Percentiles rank a stretch among this genome's conserved stretches.
Conservation (phyloP, 2,797 vertebrate genomes). For the Perodicticus potto region DNA sequence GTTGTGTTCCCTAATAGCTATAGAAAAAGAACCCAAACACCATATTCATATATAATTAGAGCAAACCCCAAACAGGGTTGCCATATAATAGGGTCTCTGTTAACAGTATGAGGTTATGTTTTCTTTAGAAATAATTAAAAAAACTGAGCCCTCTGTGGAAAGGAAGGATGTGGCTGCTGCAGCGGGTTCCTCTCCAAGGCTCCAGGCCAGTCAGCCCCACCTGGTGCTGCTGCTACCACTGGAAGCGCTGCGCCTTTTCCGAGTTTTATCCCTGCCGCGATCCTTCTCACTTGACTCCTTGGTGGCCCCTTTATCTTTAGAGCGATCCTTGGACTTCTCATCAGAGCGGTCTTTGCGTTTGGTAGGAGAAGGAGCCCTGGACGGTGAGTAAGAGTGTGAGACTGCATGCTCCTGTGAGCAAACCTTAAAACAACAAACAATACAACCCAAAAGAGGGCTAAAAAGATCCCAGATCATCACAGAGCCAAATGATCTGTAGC, state of each 20-base stretch:
- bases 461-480: conserved; percentile 29
- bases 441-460: conserved; percentile 63
- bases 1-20: background rate
- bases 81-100: background rate
- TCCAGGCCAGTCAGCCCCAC: conserved; percentile 80
- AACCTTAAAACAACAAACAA: conserved; percentile 49
- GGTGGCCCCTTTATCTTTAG: conserved; percentile 93
- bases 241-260: conserved; percentile 96
- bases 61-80: background rate
- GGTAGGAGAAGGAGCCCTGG: conserved; percentile 97
- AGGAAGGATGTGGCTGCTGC: background rate
- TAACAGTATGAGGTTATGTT: background rate
- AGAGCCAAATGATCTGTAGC: conserved; percentile 58
- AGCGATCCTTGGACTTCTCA: conserved; percentile 95
- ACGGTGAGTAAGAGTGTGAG: conserved; percentile 60
- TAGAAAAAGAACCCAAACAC: background rate
- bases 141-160: background rate
- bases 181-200: background rate
- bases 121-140: background rate
- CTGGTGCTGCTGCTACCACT: conserved; percentile 97
- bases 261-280: conserved; percentile 94
- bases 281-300: conserved; percentile 96
- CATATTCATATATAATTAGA: background rate
- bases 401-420: background rate
- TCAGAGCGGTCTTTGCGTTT: conserved; percentile 96